Evolutionary conservation across 1,140 invertebrate species (phyloP).

Genomic region (Limonius californicus): DNA sequence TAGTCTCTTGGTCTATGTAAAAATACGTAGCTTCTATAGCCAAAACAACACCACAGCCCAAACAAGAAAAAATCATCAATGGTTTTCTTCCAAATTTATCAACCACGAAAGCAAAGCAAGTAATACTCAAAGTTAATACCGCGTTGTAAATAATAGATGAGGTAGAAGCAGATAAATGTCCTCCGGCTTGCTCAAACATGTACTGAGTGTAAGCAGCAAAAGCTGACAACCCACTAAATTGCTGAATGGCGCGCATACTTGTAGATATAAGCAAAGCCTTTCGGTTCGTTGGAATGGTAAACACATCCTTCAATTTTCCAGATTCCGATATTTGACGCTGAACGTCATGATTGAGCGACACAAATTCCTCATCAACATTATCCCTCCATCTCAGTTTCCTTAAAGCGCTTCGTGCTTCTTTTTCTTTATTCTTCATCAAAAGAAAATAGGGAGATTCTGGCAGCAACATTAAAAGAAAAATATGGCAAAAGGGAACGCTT

Average conservation of each 20-base stretch:
- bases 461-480: conserved; percentile 12
- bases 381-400: conserved; percentile 40
- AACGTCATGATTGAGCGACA: conserved; percentile 32
- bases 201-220: conserved; percentile 34
- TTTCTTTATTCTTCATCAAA: conserved; percentile 27
- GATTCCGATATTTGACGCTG: conserved; percentile 36
- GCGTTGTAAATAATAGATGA: conserved; percentile 32
- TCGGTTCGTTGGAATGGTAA: conserved; percentile 34
- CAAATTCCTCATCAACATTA: conserved; percentile 37
- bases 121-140: conserved; percentile 53
- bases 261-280: conserved; percentile 35
- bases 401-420: conserved; percentile 36
- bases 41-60: conserved; percentile 52
- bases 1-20: neutral
- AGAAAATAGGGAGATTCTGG: too few relatives aligned
- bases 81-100: conserved; percentile 67
- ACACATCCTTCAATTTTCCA: conserved; percentile 41
- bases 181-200: conserved; percentile 39
- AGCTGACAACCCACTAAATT: conserved; percentile 31
- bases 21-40: conserved; percentile 47
- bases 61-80: conserved; percentile 58
- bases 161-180: conserved; percentile 21
- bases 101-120: neutral
- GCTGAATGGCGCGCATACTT: conserved; percentile 31
- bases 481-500: conserved; percentile 12